Base-by-base conservation (phyloP, 53 echinoderm and acorn worm species). In the Actinopyga echinites region DNA sequence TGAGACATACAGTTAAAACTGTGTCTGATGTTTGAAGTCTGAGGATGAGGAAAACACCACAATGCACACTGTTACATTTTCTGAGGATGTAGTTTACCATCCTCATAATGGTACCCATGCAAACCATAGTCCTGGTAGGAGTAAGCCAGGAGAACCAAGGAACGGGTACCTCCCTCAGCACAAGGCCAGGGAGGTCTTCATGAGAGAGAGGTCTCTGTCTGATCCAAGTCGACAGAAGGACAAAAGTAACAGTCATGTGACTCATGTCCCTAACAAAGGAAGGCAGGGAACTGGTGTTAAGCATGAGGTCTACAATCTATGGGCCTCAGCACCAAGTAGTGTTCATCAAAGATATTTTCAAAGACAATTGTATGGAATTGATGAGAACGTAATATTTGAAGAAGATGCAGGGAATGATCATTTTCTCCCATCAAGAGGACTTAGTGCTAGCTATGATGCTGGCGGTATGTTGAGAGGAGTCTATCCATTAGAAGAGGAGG, bases 331-430 rank as follows among this genome's bases (percentile, higher is more conserved):
- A 9, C 60, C 38, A 5, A 80, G 60, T 45, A 60, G 35, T 60
- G 81, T 62, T 0, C 60, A 80, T 21, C 81, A 59, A 4, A 36
- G 81, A 37, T 19, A 62, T 62, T 38, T 33, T 40, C 60, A 38
- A 20, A 61, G 40, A 26, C 38, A 69, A 19, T 23, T 80, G 36
- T 62, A 62, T 25, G 60, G 63, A 13, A 84, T 83, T 20, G 69
- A 84, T 23, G 89, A 89, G 61, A 84, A 89, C 17, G 79, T 84
- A 21, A 78, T 84, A 28, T 49, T 83, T 4, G 89, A 89, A 60
- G 89, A 84, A 65, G 42, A 77, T 28, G 78, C 65, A 20, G 79
- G 57, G 33, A 44, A 67, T 25, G 75, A 79, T 40, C 75, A 83
- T 26, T 55, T 77, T 15, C 61, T 2, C 8, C 22, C 36, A 9